phyloP scores from a whole-genome alignment of 2,113 vertebrate genomes.

The Spilogale gracilis region DNA sequence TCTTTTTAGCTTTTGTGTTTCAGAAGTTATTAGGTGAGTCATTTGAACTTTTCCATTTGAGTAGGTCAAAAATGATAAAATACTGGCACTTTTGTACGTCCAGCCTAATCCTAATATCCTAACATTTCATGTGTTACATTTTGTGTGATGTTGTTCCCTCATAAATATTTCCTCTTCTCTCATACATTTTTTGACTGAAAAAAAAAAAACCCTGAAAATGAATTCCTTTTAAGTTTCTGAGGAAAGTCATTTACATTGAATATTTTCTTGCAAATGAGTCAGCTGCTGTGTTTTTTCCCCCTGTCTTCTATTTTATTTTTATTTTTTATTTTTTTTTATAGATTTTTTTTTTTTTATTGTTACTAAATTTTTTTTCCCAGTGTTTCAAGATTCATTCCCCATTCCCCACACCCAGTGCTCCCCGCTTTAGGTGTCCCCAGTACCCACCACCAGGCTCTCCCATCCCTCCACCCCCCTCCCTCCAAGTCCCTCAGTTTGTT shows the following conservation, averaged over 20 bases:
- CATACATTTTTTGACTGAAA: neutral
- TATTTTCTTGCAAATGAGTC: constrained; percentile 45
- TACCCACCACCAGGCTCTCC: too few species aligned
- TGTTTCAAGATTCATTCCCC: too few species aligned
- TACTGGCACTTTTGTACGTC: neutral
- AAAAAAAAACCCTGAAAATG: neutral
- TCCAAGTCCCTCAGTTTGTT: too few species aligned
- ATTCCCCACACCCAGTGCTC: too few species aligned
- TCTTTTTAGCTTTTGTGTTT: neutral
- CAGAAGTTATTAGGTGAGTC: neutral
- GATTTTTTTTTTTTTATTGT: too few species aligned
- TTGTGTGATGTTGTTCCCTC: neutral
- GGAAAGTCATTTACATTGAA: neutral
- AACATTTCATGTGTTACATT: neutral
- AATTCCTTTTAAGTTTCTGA: neutral
- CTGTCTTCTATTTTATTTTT: too few species aligned
- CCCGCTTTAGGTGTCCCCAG: too few species aligned
- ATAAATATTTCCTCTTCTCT: neutral
- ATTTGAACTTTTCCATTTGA: neutral
- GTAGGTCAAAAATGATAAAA: neutral
- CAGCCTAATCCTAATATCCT: neutral
- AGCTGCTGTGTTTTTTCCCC: neutral
- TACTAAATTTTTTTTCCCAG: too few species aligned
- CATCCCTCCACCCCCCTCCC: too few species aligned
- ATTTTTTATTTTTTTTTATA: too few species aligned